Evolutionary conservation across 30 jellyfish, hydroid and myxozoan genomes (phyloP), one percentile per base, ranked within the genome.

Genomic region (Chrysaora quinquecirrha): DNA sequence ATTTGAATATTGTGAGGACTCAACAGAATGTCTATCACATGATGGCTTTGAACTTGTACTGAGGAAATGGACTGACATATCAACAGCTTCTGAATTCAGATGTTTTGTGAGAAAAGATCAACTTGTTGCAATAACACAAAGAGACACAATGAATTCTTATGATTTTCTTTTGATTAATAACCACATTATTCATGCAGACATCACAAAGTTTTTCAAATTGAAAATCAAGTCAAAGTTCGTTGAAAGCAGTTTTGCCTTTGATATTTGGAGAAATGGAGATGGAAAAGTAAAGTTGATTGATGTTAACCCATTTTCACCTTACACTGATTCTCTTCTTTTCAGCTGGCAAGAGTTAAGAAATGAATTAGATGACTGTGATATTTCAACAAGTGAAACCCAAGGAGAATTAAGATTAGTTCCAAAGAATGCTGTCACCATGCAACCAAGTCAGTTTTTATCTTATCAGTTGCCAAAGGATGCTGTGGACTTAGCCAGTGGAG

Each of bases 51-150:
- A 84, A 79, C 89, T 93, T 22, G 94, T 93, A 24, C 73, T 93
- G 29, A 73, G 98, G 20, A 76, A 63, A 71, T 93, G 97, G 97
- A 48, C 47, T 27, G 96, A 82, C 12, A 58, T 93, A 3, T 63
- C 91, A 30, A 97, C 98, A 4, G 94, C 96, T 25, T 61, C 84
- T 92, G 98, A 93, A 62, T 93, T 93, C 62, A 95, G 98, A 28
- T 75, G 96, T 52, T 93, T 93, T 82, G 97, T 93, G 16, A 81
- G 62, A 50, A 72, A 77, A 71, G 35, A 78, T 46, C 46, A 56
- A 34, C 33, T 93, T 30, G 70, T 93, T 60, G 98, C 96, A 35
- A 83, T 93, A 20, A 67, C 96, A 3, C 98, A 93, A 76, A 67
- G 98, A 29, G 96, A 93, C 47, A 22, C 35, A 43, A 73, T 84